Percentiles rank a stretch among this genome's conserved stretches.
phyloP scores from a whole-genome alignment of 2,888 invertebrate species.

The Drosophila differens region DNA sequence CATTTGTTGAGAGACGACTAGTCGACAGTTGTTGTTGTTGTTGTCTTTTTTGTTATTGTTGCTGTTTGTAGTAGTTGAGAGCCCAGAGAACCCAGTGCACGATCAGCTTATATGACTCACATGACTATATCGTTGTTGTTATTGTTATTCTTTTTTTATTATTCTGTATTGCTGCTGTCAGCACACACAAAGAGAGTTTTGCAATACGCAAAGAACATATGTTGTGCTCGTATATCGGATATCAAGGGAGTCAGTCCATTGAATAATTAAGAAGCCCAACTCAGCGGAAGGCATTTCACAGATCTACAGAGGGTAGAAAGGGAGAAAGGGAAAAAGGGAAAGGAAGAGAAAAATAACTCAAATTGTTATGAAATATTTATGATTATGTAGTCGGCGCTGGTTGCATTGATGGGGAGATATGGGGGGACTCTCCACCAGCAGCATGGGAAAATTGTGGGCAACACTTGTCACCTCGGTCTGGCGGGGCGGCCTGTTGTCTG shows the following conservation, averaged over 20 bases:
- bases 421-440: neutral
- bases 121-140: constrained; percentile 30
- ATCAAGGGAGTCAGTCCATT: constrained; percentile 53
- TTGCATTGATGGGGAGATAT: neutral
- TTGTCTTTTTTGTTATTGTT: neutral
- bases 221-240: constrained; percentile 44
- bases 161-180: constrained; percentile 46
- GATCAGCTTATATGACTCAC: constrained; percentile 64
- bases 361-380: constrained; percentile 72
- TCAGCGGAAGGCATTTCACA: constrained; percentile 54
- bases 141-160: constrained; percentile 25
- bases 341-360: constrained; percentile 18
- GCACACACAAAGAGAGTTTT: constrained; percentile 59
- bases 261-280: constrained; percentile 65
- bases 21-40: neutral
- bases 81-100: constrained; percentile 30
- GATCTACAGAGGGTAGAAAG: neutral
- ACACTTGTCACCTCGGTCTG: constrained; percentile 35
- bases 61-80: neutral
- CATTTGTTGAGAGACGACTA: constrained; percentile 1
- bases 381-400: constrained; percentile 56
- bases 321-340: neutral
- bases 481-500: constrained; percentile 46
- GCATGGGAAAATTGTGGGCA: constrained; percentile 43
- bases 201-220: constrained; percentile 60